Base-by-base conservation (phyloP, 2,797 vertebrate genomes). In the Remorina albescens region DNA sequence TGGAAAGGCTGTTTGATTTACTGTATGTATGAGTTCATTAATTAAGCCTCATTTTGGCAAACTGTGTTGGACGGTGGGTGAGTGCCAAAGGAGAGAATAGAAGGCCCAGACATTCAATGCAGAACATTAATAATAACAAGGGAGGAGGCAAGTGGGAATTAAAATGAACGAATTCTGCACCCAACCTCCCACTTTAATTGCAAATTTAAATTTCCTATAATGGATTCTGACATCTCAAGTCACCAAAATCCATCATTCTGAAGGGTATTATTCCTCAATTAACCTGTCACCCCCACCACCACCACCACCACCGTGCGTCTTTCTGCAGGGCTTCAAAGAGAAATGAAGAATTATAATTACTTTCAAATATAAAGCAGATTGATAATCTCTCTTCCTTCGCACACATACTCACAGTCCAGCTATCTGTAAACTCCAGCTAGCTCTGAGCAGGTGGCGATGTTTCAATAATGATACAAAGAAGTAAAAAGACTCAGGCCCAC, bases 231-330 rank as follows among this genome's bases (percentile, higher is more conserved):
- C 94, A 95, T 94, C 91, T 95, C 92, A 94, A 95, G 94, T 95
- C 94, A 94, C 93, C 92, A 94, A 95, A 95, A 95, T 95, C 94
- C 91, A 95, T 95, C 94, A 95, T 94, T 95, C 90, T 94, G 93
- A 94, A 94, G 92, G 94, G 92, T 94, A 94, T 95, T 94, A 94
- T 94, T 95, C 93, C 92, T 94, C 94, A 95, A 95, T 95, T 95
- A 96, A 96, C 94, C 94, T 94, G 94, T 95, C 91, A 94, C 87
- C 93, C 91, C 78, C 64, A 74, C 68, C 74, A 79, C 74, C 88
- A 88, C 68, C 74, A 79, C 74, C 88, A 88, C 82, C 82, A 88
- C 86, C 78, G 84, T 71, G 74, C 79, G 83, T 91, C 89, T 93
- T 90, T 94, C 91, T 93, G 90, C 88, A 82, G 86, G 84, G 90